Base-by-base conservation (phyloP, 2,888 invertebrate genomes). In the Gastrophysa polygoni region DNA sequence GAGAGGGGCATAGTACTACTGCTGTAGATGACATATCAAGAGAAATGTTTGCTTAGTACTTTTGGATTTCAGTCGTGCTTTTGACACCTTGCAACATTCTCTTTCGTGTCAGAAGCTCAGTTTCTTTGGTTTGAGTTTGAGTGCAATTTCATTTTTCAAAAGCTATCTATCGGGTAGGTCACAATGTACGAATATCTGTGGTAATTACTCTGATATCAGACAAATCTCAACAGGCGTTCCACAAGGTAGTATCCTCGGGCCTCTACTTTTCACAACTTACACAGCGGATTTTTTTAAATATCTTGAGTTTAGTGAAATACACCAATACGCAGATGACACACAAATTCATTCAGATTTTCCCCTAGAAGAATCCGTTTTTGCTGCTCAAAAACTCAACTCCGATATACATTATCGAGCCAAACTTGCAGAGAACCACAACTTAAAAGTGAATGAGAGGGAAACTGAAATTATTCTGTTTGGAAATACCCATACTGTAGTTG, bases 61-160 rank as follows among this genome's bases (percentile, higher is more conserved):
- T 16, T 29, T 44, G 21, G 56, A 29, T 14, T 46, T 56, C n/a
- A 56, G 56, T 28, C 43, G 44, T 24, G 56, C 32, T 10, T 56
- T 56, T n/a, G 32, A 56, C 29, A 46, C 56, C 16, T 0, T 56
- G 10, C 20, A 17, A 16, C 16, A 34, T 32, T 10, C 29, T 8
- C 8, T 32, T 8, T 10, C 10, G 29, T 32, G 29, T 32, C 29
- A 8, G 10, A 51, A 51, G 16, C 14, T 24, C 24, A 5, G 24
- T 5, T 24, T 5, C 24, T 24, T 24, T 24, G 24, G 51, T 8
- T 5, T 18, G 5, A 14, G 29, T 8, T 5, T 6, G 18, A 8
- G 29, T 47, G 16, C 46, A 8, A 11, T 20, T 17, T 47, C 47
- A 5, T 47, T 47, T n/a, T 20, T 47, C 11, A 20, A 20, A 8